phyloP scores from a whole-genome alignment of 2,797 vertebrate species.

The Xiphophorus birchmanni region DNA sequence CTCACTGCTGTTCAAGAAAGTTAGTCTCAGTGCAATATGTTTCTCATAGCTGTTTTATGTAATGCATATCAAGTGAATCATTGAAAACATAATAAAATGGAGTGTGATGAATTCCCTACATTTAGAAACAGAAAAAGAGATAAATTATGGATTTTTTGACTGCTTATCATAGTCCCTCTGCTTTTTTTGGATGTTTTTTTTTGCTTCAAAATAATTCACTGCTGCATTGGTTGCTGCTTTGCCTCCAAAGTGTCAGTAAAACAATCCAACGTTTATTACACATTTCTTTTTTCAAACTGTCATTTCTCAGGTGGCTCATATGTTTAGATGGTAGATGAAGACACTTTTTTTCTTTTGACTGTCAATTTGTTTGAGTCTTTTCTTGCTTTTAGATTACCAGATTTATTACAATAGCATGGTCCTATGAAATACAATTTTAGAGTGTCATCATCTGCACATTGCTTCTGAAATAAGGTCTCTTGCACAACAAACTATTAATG shows the following conservation, averaged over 20 bases:
- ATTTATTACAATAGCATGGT: neutral
- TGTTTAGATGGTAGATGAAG: too few relatives aligned
- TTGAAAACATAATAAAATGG: conserved; percentile 3
- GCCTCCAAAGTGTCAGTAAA: neutral
- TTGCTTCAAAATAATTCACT: neutral
- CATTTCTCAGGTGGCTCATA: neutral
- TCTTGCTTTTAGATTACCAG: neutral
- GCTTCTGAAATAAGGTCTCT: neutral
- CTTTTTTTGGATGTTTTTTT: neutral
- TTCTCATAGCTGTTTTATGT: neutral
- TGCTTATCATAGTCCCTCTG: neutral
- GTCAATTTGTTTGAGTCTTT: neutral
- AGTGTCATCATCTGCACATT: neutral
- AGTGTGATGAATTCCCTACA: neutral
- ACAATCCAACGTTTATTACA: neutral
- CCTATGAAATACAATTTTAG: neutral
- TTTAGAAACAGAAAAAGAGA: neutral
- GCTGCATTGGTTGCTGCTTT: neutral
- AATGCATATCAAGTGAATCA: conserved; percentile 12
- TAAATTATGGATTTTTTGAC: neutral
- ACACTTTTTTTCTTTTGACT: neutral
- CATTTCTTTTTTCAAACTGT: neutral
- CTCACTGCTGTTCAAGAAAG: conserved; percentile 27
- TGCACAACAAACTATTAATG: neutral
- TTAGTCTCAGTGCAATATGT: conserved; percentile 5